These are phyloP conservation scores for Harpalus rufipes DNA, from an alignment of 2,888 invertebrate species.

Conservation along the genomic window DNA sequence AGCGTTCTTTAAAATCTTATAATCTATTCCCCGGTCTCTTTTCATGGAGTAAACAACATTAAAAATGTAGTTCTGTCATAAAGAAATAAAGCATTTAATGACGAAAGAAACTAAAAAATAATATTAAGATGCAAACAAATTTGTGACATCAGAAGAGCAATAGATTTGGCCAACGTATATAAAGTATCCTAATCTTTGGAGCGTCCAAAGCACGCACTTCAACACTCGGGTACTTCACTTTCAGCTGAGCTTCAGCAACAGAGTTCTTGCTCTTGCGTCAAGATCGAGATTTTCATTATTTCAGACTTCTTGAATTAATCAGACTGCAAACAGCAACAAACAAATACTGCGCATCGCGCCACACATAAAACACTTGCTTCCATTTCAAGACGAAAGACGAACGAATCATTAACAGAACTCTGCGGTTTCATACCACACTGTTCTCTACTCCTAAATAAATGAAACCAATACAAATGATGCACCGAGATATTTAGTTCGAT, in stretches of 20 bases:
- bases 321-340: constrained; percentile 53
- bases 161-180: neutral
- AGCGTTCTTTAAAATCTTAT: neutral
- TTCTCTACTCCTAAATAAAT: constrained; percentile 35
- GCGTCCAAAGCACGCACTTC: constrained; percentile 38
- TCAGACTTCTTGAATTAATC: constrained; percentile 55
- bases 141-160: neutral
- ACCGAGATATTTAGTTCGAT: constrained; percentile 15
- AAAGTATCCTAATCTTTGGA: neutral
- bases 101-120: neutral
- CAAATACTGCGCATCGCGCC: constrained; percentile 32
- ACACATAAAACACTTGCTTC: constrained; percentile 44
- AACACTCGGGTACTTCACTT: neutral
- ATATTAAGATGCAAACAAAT: neutral
- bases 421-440: constrained; percentile 12
- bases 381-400: constrained; percentile 7
- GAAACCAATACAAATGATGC: constrained; percentile 17
- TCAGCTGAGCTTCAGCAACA: constrained; percentile 4
- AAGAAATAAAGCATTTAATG: neutral
- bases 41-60: neutral
- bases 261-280: constrained; percentile 8
- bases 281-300: constrained; percentile 46
- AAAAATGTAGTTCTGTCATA: neutral
- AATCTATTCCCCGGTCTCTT: neutral
- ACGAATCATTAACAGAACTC: constrained; percentile 33